phyloP scores from a whole-genome alignment of 2,888 invertebrate species.

The Polia nebulosa region DNA sequence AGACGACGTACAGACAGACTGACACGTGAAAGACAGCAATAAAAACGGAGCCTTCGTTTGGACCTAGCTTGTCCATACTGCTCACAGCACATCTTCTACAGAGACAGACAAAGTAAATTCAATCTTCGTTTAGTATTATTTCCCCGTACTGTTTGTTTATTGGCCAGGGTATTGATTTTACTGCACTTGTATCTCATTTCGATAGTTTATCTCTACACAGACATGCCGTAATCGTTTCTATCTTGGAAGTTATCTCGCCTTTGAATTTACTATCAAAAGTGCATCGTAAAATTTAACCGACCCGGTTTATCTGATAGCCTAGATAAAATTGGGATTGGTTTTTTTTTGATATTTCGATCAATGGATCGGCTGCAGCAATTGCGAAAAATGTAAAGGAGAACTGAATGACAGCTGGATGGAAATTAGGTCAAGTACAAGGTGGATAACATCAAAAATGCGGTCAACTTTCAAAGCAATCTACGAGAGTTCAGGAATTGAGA shows the following conservation, averaged over 20 bases:
- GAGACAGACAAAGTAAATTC: slow-evolving; percentile 27
- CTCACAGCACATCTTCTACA: neutral
- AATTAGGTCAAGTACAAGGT: slow-evolving; percentile 33
- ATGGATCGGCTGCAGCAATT: neutral
- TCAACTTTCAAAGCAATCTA: neutral
- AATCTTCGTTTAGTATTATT: slow-evolving; percentile 34
- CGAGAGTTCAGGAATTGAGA: neutral
- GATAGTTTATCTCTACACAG: slow-evolving; percentile 36
- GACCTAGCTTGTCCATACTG: neutral
- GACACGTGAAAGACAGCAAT: no score
- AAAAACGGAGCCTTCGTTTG: no score
- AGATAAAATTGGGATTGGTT: slow-evolving; percentile 16
- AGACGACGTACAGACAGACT: no score
- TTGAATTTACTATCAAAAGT: slow-evolving; percentile 29
- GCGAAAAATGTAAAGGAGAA: neutral
- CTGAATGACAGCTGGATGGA: slow-evolving; percentile 13
- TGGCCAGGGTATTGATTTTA: slow-evolving; percentile 40
- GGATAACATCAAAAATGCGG: slow-evolving; percentile 23
- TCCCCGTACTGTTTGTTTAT: slow-evolving; percentile 50
- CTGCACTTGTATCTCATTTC: slow-evolving; percentile 50
- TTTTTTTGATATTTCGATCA: slow-evolving; percentile 11
- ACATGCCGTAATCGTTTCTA: slow-evolving; percentile 15
- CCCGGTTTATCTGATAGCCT: slow-evolving; percentile 24
- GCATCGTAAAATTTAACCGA: slow-evolving; percentile 21
- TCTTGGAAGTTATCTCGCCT: slow-evolving; percentile 39